These are phyloP conservation scores for Hartigia nigra DNA, from an alignment of 2,888 invertebrate genomes.

Conservation along the genomic window DNA sequence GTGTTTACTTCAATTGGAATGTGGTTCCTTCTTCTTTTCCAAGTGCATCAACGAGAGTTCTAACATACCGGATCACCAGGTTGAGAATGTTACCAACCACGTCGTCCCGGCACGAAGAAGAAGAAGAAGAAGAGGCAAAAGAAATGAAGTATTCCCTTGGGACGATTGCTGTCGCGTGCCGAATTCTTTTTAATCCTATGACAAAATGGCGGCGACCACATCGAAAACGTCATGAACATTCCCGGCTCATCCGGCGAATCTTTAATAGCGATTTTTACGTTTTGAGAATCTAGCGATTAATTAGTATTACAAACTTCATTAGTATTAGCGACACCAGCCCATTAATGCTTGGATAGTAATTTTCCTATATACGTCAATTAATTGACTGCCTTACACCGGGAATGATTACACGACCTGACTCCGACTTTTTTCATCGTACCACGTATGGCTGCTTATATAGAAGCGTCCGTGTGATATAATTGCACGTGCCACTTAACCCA, in stretches of 20 bases:
- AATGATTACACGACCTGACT: neutral
- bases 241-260: neutral
- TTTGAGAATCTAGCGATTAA: neutral
- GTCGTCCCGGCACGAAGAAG: neutral
- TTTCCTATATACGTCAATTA: neutral
- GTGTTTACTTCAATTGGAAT: neutral
- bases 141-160: neutral
- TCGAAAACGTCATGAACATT: neutral
- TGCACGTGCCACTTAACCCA: neutral
- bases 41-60: neutral
- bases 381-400: neutral
- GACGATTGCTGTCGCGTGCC: neutral
- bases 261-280: neutral
- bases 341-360: neutral
- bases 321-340: neutral
- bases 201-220: neutral
- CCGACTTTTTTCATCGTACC: neutral
- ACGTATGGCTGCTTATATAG: neutral
- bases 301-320: neutral
- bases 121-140: neutral
- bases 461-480: neutral
- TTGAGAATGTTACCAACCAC: neutral
- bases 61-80: neutral
- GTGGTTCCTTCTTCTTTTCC: neutral
- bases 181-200: neutral